Evolutionary conservation across 1,140 invertebrate genomes (phyloP).

Genomic region (Aphaenogaster ashmeadi): DNA sequence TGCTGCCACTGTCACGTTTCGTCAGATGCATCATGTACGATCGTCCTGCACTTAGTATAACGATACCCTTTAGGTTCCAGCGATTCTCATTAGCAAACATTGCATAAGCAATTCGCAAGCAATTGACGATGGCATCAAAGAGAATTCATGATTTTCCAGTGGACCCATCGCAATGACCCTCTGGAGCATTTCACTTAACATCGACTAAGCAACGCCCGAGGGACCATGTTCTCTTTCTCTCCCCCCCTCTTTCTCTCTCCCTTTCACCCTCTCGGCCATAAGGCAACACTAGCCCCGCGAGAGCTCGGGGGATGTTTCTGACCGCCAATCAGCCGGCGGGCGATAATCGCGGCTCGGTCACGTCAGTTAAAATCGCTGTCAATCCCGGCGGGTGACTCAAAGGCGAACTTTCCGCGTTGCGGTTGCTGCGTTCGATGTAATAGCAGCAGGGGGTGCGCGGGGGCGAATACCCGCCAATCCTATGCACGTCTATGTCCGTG

Average conservation of each 20-base stretch:
- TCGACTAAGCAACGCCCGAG: slow-evolving; percentile 21
- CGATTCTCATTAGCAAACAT: slow-evolving; percentile 41
- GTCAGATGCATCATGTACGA: slow-evolving; percentile 17
- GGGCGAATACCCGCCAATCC: slow-evolving; percentile 44
- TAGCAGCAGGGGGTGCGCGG: slow-evolving; percentile 31
- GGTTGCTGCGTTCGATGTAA: slow-evolving; percentile 70
- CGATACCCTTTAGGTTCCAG: slow-evolving; percentile 28
- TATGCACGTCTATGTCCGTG: slow-evolving; percentile 51
- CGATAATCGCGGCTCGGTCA: slow-evolving; percentile 70
- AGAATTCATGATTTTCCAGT: slow-evolving; percentile 52
- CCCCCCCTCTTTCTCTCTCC: background rate
- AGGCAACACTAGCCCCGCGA: slow-evolving; percentile 6
- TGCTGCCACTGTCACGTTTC: background rate
- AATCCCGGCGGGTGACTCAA: slow-evolving; percentile 71
- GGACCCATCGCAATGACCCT: slow-evolving; percentile 34
- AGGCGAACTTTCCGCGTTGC: slow-evolving; percentile 74
- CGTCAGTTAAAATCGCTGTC: slow-evolving; percentile 76
- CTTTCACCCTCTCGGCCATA: background rate
- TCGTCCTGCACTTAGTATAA: slow-evolving; percentile 17
- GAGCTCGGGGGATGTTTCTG: slow-evolving; percentile 65
- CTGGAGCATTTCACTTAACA: slow-evolving; percentile 21
- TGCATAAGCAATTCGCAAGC: slow-evolving; percentile 54
- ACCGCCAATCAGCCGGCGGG: slow-evolving; percentile 72
- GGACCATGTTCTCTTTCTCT: background rate
- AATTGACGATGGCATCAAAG: slow-evolving; percentile 57